Base-by-base conservation (phyloP, 2,797 vertebrate genomes). In the Dromococcyx pavoninus region DNA sequence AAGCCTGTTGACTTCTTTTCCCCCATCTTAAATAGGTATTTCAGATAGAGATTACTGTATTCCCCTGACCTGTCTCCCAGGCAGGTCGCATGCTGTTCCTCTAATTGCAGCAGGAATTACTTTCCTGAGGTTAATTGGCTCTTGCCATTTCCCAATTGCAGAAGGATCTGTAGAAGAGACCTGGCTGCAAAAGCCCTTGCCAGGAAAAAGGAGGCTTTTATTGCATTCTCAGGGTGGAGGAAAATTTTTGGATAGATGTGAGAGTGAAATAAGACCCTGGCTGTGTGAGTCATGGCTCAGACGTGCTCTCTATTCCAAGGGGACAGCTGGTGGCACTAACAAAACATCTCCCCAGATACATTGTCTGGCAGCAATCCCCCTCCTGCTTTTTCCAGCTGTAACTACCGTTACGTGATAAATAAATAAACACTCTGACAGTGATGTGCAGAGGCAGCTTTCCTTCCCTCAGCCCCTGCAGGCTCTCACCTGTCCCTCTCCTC, bases 271-370 rank as follows among this genome's bases (percentile, higher is more conserved):
- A 18, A 69, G 96, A 97, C 50, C 71, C 91, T 2, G 91, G 77
- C 64, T 28, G 79, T 7, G 64, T 97, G 93, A 94, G 92, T 54
- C 60, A 66, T 3, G 79, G 95, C 88, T 86, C 87, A 96, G 96
- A 44, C 53, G 9, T 76, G 93, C 91, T 95, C 91, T 96, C 97
- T 94, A 96, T 92, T 95, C 97, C 84, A 43, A 84, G 96, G 94
- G 93, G 96, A 98, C 98, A 98, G 97, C 97, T 98, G 98, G 95
- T 95, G 93, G 94, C 96, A 95, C 95, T 87, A 96, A 98, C 97
- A 97, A 95, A 46, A 54, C 46, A 27, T 97, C 96, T 97, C 97
- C 96, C 95, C 91, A 56, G 97, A 95, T 79, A 98, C 97, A 51
- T 24, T 92, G 95, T 32, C 84, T 23, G 87, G 92, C 91, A 62